These are phyloP conservation scores for Apantesis nais DNA, from an alignment of 2,888 invertebrate species.

Conservation along the genomic window DNA sequence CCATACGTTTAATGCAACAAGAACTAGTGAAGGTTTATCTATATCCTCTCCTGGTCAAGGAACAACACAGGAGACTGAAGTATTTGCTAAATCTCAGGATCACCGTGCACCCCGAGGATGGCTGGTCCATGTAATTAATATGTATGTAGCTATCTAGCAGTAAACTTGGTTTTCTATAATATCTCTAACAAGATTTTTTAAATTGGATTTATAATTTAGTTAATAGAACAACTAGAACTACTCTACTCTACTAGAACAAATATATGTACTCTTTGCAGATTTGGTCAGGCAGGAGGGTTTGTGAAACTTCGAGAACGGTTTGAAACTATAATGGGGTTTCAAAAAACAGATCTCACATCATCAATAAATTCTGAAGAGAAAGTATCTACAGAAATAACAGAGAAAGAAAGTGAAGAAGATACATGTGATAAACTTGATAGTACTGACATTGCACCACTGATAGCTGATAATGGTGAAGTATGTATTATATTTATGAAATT, in stretches of 20 bases:
- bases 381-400: constrained; percentile 71
- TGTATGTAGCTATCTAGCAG: constrained; percentile 67
- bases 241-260: no score
- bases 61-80: constrained; percentile 72
- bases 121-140: constrained; percentile 98
- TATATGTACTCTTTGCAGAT: constrained; percentile 75
- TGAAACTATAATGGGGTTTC: constrained; percentile 88
- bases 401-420: constrained; percentile 71
- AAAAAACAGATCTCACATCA: constrained; percentile 79
- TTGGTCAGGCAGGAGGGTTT: constrained; percentile 96
- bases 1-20: constrained; percentile 93
- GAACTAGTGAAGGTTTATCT: constrained; percentile 88
- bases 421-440: constrained; percentile 61
- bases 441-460: constrained; percentile 57
- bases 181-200: neutral
- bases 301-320: constrained; percentile 93
- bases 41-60: constrained; percentile 82
- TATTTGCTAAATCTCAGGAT: constrained; percentile 91
- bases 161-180: neutral
- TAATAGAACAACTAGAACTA: no score
- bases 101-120: constrained; percentile 95
- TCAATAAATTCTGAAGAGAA: constrained; percentile 76
- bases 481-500: constrained; percentile 27
- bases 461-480: constrained; percentile 72
- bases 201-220: neutral